Conservation (phyloP, 2,113 vertebrate species). For the rabbit (Oryctolagus cuniculus) region mOryCun1.1 NC_091435.1:149771501-149772000, state of each 20-base stretch:
- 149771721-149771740: background rate
- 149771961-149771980: background rate
- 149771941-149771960: background rate
- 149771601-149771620: constrained; percentile 49
- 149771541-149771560: background rate
- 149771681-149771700: background rate
- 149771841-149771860: background rate
- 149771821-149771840: background rate
- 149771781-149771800: background rate
- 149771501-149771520: constrained; percentile 33
- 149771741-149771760: background rate
- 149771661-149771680: constrained; percentile 2
- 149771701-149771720: constrained; percentile 15
- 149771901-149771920: constrained; percentile 4
- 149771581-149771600: constrained; percentile 29
- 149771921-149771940: background rate
- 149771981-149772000: background rate
- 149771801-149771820: background rate
- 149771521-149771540: constrained; percentile 53
- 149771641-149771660: background rate
- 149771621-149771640: background rate
- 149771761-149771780: background rate
- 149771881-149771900: constrained; percentile 15
- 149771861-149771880: background rate
- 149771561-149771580: background rate